Evolutionary conservation across 2,888 invertebrate genomes (phyloP).

Genomic region (Tethea ocularis): DNA sequence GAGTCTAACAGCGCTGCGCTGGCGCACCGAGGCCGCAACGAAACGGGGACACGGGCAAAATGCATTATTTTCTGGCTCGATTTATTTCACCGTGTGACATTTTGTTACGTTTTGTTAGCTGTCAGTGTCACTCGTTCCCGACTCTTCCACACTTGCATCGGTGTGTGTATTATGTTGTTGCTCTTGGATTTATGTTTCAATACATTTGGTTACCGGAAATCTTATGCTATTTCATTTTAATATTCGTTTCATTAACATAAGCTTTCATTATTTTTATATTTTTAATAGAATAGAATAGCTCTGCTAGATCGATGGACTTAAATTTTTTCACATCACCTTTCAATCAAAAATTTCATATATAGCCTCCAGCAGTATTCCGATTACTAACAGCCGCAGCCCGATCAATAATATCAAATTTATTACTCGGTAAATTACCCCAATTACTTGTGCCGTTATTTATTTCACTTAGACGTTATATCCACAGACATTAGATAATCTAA

Average conservation of each 20-base stretch:
- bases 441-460: constrained; percentile 28
- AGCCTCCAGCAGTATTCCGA: constrained; percentile 13
- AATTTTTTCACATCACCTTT: constrained; percentile 18
- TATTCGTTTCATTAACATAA: background rate
- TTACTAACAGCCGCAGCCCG: background rate
- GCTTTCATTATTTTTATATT: background rate
- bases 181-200: constrained; percentile 36
- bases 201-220: background rate
- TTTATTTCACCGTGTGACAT: constrained; percentile 70
- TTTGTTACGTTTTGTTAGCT: constrained; percentile 75
- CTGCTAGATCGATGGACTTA: constrained; percentile 21
- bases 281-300: background rate
- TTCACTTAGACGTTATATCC: constrained; percentile 21
- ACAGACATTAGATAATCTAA: constrained; percentile 12
- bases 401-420: constrained; percentile 20
- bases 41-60: constrained; percentile 69
- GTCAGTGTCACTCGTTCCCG: constrained; percentile 41
- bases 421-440: constrained; percentile 24
- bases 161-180: constrained; percentile 34
- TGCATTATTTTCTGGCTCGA: constrained; percentile 76
- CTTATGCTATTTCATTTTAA: background rate
- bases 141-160: constrained; percentile 55
- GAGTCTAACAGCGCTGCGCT: constrained; percentile 45
- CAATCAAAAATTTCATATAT: constrained; percentile 17
- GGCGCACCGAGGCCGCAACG: constrained; percentile 50